These are phyloP conservation scores for Artemia sinica DNA, from an alignment of 2,888 invertebrate species.

Conservation along the genomic window DNA sequence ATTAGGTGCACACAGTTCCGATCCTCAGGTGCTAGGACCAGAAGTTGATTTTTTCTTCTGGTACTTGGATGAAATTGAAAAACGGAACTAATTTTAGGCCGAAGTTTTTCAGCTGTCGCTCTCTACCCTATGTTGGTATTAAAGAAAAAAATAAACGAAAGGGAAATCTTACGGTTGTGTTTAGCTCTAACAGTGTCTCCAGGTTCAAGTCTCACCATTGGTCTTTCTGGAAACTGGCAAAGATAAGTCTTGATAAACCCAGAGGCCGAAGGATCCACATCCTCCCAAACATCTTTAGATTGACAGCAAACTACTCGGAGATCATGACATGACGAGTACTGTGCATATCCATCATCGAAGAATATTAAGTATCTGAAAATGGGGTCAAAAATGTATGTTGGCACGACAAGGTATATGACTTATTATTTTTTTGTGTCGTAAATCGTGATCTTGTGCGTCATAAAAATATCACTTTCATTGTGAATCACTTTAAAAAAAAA, in stretches of 20 bases:
- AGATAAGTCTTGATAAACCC: conserved; percentile 73
- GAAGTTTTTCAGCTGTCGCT: neutral
- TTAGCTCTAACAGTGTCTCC: conserved; percentile 69
- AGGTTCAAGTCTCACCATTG: conserved; percentile 68
- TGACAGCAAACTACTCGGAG: conserved; percentile 39
- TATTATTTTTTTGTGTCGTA: too few relatives aligned
- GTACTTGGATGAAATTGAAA: too few relatives aligned
- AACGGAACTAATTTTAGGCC: conserved; percentile 5
- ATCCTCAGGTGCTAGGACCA: neutral
- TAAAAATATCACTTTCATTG: too few relatives aligned
- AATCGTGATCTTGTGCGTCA: too few relatives aligned
- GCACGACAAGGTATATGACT: too few relatives aligned
- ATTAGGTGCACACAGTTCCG: too few relatives aligned
- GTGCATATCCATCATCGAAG: conserved; percentile 81
- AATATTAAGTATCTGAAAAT: conserved; percentile 60
- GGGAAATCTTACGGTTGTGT: conserved; percentile 49
- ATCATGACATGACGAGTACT: conserved; percentile 54
- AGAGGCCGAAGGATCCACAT: conserved; percentile 59
- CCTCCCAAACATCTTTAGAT: conserved; percentile 66
- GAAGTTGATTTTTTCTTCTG: too few relatives aligned
- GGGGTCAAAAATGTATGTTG: too few relatives aligned
- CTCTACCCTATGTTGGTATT: conserved; percentile 19
- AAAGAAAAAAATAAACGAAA: neutral
- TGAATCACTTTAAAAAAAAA: too few relatives aligned
- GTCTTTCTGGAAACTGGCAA: conserved; percentile 56